phyloP scores from a whole-genome alignment of 2,888 invertebrate genomes.

The Volucella zonaria region DNA sequence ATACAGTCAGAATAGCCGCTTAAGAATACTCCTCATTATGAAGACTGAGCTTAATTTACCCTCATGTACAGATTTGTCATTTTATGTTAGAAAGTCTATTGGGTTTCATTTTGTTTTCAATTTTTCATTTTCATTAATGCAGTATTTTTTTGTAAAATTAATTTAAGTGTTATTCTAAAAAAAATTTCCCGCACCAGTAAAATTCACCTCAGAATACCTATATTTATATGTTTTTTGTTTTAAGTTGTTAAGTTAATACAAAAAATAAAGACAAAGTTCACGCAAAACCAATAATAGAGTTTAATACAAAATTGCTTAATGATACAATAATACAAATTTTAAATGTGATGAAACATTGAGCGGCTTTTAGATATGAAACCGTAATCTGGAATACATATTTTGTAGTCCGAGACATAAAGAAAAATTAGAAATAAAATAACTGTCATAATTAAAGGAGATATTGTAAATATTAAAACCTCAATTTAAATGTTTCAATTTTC shows the following conservation, averaged over 20 bases:
- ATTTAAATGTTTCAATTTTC: constrained; percentile 65
- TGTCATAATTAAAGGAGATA: constrained; percentile 53
- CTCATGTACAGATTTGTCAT: too few relatives aligned
- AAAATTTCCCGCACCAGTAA: too few relatives aligned
- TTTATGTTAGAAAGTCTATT: too few relatives aligned
- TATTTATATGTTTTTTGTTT: too few relatives aligned
- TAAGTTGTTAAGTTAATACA: not conserved
- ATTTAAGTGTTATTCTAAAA: too few relatives aligned
- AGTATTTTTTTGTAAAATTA: too few relatives aligned
- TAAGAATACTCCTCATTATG: too few relatives aligned
- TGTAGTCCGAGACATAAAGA: constrained; percentile 46
- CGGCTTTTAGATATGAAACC: constrained; percentile 60
- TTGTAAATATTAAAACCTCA: constrained; percentile 62
- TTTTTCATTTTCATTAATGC: too few relatives aligned
- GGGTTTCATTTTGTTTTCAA: not conserved
- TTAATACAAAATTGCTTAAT: constrained; percentile 58
- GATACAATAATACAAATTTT: constrained; percentile 72
- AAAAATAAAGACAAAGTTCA: constrained; percentile 12
- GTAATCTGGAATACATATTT: constrained; percentile 59
- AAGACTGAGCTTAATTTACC: too few relatives aligned
- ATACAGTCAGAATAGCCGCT: too few relatives aligned
- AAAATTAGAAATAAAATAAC: constrained; percentile 27
- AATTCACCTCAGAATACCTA: too few relatives aligned
- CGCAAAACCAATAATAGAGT: constrained; percentile 39
- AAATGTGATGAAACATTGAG: constrained; percentile 69